Evolutionary conservation across 2,888 invertebrate species (phyloP), one percentile per base, ranked within the genome.

Genomic region (Agriopis aurantiaria): DNA sequence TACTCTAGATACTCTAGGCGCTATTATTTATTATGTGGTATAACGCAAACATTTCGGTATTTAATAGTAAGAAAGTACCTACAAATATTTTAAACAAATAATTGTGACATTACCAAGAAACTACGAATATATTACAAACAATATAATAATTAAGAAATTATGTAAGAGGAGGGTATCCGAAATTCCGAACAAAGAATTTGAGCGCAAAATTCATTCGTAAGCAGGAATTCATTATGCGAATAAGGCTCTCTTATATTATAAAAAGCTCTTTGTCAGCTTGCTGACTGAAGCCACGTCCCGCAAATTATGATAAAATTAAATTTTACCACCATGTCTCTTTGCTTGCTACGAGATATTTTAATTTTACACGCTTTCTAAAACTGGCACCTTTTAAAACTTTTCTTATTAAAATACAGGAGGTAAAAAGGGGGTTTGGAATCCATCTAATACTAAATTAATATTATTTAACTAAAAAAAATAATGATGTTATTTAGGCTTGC

Each of bases 111-210:
- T 41, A 41, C 8, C 2, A 43, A 43, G 11, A 12, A 12, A 40
- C 52, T 33, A 55, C 5, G 8, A 55, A 55, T 40, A 33, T 41
- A 14, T n/a, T 12, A 5, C 7, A 12, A 9, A 40, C 12, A 11
- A 40, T 48, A 14, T 49, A 40, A 45, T 17, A 45, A 14, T 45
- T 57, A 57, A 48, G 46, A 8, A 5, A 59, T 46, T 17, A 10
- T 57, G 17, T 57, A 57, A 59, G 12, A 23, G 48, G 45, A 41
- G 52, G 58, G 65, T 65, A 61, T 58, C 61, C 49, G 65, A 68
- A 67, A 74, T 76, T 75, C 64, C 73, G 43, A 48, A 58, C 59
- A 46, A 72, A 74, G 64, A 75, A 76, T 72, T 70, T 52, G 49
- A 61, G 68, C 62, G 43, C 60, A 68, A 65, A 75, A 74, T 74